These are phyloP conservation scores for Mythimna impura DNA, from an alignment of 2,888 invertebrate species.

Conservation along the genomic window DNA sequence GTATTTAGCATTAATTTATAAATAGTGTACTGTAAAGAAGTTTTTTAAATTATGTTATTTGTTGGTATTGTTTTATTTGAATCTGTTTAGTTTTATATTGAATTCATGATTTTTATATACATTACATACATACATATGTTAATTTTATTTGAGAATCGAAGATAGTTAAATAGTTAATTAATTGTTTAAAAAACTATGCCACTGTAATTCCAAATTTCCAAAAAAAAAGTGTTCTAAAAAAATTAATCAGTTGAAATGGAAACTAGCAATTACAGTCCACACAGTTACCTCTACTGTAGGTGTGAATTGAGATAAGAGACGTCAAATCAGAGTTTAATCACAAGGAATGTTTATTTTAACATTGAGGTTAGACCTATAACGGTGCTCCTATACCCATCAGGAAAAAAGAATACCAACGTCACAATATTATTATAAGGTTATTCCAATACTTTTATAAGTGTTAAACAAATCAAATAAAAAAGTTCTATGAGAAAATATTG, in stretches of 20 bases:
- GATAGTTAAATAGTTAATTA: too few species aligned
- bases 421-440: conserved; percentile 15
- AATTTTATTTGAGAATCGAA: too few species aligned
- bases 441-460: conserved; percentile 33
- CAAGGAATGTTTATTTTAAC: conserved; percentile 26
- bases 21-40: not conserved
- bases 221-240: too few species aligned
- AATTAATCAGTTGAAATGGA: not conserved
- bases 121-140: too few species aligned
- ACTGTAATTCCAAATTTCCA: not conserved
- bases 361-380: conserved; percentile 23
- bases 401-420: conserved; percentile 3
- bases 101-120: not conserved
- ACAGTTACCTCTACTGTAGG: not conserved
- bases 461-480: conserved; percentile 56
- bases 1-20: conserved; percentile 40
- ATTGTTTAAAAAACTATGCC: not conserved
- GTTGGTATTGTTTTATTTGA: not conserved
- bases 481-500: conserved; percentile 60
- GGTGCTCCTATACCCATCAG: not conserved
- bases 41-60: not conserved
- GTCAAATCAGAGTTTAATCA: not conserved
- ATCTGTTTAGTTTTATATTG: not conserved
- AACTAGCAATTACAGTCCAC: not conserved
- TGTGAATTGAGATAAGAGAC: not conserved